Evolutionary conservation across 2,797 vertebrate species (phyloP).

Genomic region (Danio aesculapii): DNA sequence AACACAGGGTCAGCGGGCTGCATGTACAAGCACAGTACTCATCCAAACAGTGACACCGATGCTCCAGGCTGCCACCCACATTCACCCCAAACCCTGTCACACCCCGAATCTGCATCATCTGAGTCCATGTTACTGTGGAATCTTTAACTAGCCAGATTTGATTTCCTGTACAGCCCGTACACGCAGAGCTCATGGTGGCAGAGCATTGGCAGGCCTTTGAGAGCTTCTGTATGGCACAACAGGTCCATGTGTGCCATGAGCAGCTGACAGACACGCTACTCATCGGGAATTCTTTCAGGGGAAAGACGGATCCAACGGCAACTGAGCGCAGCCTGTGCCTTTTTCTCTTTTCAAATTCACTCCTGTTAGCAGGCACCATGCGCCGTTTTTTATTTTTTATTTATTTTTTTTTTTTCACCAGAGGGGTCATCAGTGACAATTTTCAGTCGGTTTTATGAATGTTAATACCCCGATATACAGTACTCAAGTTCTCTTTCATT

Average conservation of each 20-base stretch:
- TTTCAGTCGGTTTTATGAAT: too few relatives aligned
- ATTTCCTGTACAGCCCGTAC: conserved; percentile 14
- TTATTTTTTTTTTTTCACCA: too few relatives aligned
- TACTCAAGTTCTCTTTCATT: too few relatives aligned
- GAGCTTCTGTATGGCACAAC: conserved; percentile 36
- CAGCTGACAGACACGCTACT: conserved; percentile 28
- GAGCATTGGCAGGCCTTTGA: conserved; percentile 36
- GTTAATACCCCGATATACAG: too few relatives aligned
- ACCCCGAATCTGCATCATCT: conserved; percentile 10
- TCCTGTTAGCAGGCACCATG: neutral
- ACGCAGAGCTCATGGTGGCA: neutral
- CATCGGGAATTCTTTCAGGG: conserved; percentile 41
- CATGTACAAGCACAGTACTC: conserved; percentile 56
- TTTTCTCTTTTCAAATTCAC: conserved; percentile 19
- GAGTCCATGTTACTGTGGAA: conserved; percentile 27
- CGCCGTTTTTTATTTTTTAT: neutral
- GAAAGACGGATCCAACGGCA: conserved; percentile 53
- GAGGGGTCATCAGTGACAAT: neutral
- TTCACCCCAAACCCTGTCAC: conserved; percentile 9
- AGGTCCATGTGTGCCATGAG: conserved; percentile 31
- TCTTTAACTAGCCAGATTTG: conserved; percentile 28
- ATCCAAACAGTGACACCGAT: conserved; percentile 44
- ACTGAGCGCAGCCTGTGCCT: conserved; percentile 36
- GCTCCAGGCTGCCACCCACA: conserved; percentile 42
- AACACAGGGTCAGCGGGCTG: conserved; percentile 70